phyloP scores from a whole-genome alignment of 2,113 vertebrate species.

The Panthera tigris region DNA sequence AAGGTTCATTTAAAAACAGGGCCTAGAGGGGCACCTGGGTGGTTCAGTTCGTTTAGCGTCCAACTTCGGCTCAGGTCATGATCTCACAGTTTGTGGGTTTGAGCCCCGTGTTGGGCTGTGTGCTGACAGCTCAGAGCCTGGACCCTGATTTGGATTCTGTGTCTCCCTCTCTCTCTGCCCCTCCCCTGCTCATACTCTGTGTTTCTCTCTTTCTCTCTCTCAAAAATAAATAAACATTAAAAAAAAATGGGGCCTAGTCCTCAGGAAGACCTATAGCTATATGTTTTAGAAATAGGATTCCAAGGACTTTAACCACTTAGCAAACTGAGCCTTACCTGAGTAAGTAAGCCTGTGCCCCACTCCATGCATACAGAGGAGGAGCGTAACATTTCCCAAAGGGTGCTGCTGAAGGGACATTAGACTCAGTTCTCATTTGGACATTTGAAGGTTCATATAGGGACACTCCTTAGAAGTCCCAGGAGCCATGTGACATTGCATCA shows the following conservation, averaged over 20 bases:
- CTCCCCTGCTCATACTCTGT: no score
- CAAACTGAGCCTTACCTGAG: neutral
- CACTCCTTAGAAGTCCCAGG: neutral
- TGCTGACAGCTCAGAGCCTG: no score
- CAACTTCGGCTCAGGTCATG: no score
- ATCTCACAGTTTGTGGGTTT: no score
- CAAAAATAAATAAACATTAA: no score
- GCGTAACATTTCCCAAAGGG: neutral
- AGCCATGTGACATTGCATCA: neutral
- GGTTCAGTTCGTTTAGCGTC: no score
- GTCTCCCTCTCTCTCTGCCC: no score
- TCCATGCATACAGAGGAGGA: neutral
- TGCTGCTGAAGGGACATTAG: accelerated
- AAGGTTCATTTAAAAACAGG: neutral
- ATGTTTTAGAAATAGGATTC: neutral
- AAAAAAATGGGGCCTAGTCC: neutral
- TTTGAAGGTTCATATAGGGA: neutral
- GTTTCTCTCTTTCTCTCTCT: no score
- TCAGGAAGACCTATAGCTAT: neutral
- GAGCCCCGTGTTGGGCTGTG: no score
- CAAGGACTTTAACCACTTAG: neutral
- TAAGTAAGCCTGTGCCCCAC: neutral
- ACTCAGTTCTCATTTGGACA: neutral
- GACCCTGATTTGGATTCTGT: no score
- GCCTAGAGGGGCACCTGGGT: no score